phyloP scores from a whole-genome alignment of 2,888 invertebrate genomes.

The Melinaea menophilus region DNA sequence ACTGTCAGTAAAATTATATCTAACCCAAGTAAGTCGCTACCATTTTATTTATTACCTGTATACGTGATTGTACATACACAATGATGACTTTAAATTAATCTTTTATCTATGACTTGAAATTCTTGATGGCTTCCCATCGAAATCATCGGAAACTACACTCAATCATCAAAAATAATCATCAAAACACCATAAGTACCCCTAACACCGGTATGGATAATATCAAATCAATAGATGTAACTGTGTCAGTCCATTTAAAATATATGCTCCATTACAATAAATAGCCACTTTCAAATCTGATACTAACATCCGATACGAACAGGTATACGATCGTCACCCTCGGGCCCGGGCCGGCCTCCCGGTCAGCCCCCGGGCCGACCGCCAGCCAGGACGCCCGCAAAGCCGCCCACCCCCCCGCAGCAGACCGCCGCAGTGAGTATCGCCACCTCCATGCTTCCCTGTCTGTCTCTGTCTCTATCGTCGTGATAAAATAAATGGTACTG shows the following conservation, averaged over 20 bases:
- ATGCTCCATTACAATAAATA: background rate
- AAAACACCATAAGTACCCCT: no score
- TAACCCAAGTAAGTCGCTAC: conserved; percentile 50
- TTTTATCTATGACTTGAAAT: no score
- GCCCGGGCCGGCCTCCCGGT: conserved; percentile 52
- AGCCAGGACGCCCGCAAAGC: conserved; percentile 36
- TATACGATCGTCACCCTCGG: conserved; percentile 40
- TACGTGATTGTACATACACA: no score
- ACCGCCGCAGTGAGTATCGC: conserved; percentile 46
- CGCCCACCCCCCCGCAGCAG: conserved; percentile 44
- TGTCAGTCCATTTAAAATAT: no score
- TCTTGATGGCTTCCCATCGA: no score
- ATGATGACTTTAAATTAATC: no score
- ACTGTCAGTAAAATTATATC: conserved; percentile 60
- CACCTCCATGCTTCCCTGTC: background rate
- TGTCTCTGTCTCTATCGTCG: no score
- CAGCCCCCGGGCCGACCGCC: conserved; percentile 47
- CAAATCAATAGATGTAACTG: no score
- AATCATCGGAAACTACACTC: no score
- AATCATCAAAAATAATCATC: no score
- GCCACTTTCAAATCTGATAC: background rate
- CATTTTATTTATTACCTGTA: no score
- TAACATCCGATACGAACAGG: conserved; percentile 28
- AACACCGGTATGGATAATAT: no score
- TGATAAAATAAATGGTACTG: background rate